Percentiles rank a stretch among this genome's conserved stretches.
Evolutionary conservation across 1,140 invertebrate species (phyloP).

Genomic region (Mercenaria mercenaria): DNA sequence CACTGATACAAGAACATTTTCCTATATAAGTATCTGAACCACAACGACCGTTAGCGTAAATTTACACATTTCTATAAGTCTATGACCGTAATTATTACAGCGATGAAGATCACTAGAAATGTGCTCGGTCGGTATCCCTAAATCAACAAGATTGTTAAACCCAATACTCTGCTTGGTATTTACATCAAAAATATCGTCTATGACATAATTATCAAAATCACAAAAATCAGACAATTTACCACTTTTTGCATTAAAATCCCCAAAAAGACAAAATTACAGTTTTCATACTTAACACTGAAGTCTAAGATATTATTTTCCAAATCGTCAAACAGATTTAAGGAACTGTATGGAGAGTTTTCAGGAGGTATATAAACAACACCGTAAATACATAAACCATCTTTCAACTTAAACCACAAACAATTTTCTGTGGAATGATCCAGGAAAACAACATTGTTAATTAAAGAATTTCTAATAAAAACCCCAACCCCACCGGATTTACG

Average conservation of each 20-base stretch:
- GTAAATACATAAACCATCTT: neutral
- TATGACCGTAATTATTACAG: neutral
- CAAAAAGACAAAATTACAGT: neutral
- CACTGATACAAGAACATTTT: constrained; percentile 16
- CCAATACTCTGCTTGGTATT: neutral
- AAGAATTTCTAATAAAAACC: neutral
- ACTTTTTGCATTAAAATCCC: no score
- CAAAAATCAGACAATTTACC: neutral
- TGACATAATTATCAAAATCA: neutral
- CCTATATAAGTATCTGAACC: neutral
- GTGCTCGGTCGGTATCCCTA: no score
- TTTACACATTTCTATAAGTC: neutral
- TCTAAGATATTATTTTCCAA: neutral
- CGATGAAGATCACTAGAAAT: no score
- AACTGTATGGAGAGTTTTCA: neutral
- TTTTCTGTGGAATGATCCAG: neutral
- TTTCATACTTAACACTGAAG: neutral
- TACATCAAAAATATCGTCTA: neutral
- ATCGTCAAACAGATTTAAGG: neutral
- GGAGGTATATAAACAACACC: neutral
- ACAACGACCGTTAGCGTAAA: no score
- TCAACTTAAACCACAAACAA: neutral
- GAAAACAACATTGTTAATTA: neutral
- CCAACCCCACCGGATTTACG: neutral
- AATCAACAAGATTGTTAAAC: neutral